These are phyloP conservation scores for Bufo bufo DNA, from an alignment of 2,113 vertebrate species.

Conservation along the genomic window DNA sequence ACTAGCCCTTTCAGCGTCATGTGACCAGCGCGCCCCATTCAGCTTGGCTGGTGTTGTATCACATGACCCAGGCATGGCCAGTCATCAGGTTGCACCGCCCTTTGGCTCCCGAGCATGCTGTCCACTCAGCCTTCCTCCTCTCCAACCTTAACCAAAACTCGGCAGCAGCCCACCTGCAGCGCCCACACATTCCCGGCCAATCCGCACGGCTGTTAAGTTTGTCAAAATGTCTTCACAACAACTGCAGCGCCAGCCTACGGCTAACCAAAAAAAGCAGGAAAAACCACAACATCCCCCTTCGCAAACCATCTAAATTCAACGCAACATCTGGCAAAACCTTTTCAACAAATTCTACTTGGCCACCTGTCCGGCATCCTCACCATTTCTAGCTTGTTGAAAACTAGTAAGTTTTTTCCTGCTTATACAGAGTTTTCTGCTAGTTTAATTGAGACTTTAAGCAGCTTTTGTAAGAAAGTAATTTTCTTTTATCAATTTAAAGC, in stretches of 20 bases:
- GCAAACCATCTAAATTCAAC: slow-evolving; percentile 98
- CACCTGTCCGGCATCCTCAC: slow-evolving; percentile 99
- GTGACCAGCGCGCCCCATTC: slow-evolving; percentile 98
- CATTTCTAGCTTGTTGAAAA: slow-evolving; percentile 99
- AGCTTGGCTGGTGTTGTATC: slow-evolving; percentile 99
- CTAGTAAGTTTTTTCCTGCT: slow-evolving; percentile 99
- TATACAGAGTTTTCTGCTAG: slow-evolving; percentile 99
- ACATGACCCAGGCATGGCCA: slow-evolving; percentile 99
- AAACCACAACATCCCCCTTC: slow-evolving; percentile 89
- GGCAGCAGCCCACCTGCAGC: slow-evolving; percentile 87
- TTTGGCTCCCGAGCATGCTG: slow-evolving; percentile 99
- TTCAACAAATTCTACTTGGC: slow-evolving; percentile 99
- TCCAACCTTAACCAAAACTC: slow-evolving; percentile 96
- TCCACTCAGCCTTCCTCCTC: slow-evolving; percentile 95
- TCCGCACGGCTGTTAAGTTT: slow-evolving; percentile 94
- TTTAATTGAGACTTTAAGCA: slow-evolving; percentile 97
- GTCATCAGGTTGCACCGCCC: slow-evolving; percentile 99
- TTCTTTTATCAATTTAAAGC: slow-evolving; percentile 82
- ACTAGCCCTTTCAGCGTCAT: slow-evolving; percentile 99
- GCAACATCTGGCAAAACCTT: slow-evolving; percentile 99
- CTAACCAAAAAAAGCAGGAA: slow-evolving; percentile 99
- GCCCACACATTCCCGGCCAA: slow-evolving; percentile 94
- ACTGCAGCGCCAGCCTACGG: slow-evolving; percentile 97
- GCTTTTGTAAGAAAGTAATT: slow-evolving; percentile 84
- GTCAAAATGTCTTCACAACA: slow-evolving; percentile 94